These are phyloP conservation scores for Brachyptera risi DNA, from an alignment of 2,888 invertebrate genomes.

Conservation along the genomic window DNA sequence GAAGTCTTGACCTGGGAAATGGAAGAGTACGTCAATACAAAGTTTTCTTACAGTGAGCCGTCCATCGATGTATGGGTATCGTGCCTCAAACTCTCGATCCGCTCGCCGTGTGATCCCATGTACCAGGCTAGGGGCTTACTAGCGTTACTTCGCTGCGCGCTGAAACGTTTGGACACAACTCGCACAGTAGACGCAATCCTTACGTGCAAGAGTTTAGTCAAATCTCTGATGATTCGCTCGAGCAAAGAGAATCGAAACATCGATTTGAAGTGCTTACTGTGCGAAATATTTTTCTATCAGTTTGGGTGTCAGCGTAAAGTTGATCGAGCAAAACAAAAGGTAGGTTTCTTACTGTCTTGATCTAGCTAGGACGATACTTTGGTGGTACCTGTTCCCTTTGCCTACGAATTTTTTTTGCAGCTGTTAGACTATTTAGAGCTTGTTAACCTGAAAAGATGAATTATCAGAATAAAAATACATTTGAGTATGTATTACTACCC, in stretches of 20 bases:
- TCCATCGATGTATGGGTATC: no score
- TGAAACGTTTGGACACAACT: background rate
- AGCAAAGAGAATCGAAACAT: background rate
- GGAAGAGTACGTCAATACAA: no score
- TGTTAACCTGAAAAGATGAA: no score
- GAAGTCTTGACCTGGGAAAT: no score
- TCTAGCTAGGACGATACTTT: background rate
- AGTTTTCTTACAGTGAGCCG: no score
- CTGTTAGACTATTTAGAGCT: no score
- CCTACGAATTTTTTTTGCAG: no score
- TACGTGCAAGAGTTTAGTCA: background rate
- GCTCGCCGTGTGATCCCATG: no score
- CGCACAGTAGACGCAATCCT: background rate
- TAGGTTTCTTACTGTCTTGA: background rate
- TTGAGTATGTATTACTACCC: no score
- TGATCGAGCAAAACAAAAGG: slow-evolving; percentile 16
- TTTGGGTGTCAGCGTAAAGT: slow-evolving; percentile 16
- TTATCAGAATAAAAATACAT: no score
- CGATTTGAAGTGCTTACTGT: background rate
- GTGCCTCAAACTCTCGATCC: no score
- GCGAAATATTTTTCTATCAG: slow-evolving; percentile 8
- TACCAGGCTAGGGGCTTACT: background rate
- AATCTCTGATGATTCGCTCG: background rate
- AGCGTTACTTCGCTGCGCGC: background rate
- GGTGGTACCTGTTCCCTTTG: no score